Evolutionary conservation across 2,888 invertebrate species (phyloP), one percentile per base, ranked within the genome.

Genomic region (Harmothoe impar): DNA sequence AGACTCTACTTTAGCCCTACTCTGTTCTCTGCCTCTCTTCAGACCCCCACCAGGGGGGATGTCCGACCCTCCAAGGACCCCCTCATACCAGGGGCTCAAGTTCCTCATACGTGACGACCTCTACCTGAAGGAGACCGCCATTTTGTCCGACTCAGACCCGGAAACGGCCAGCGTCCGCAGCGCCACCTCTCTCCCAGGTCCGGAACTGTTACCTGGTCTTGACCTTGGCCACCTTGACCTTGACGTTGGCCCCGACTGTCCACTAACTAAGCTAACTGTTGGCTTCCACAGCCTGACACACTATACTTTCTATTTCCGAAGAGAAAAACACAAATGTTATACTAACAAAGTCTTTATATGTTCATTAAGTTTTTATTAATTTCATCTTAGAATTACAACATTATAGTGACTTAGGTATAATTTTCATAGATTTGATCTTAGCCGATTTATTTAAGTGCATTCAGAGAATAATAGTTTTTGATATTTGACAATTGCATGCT

Each of bases 41-140:
- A 33, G 7, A 85, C 23, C 23, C 31, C 90, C 23, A 31, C 33
- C 56, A 43, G 43, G 43, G 43, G 43, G 43, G 43, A 43, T 43
- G 43, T 17, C 68, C 17, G 89, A 89, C 35, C 68, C 89, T 10
- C 89, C 89, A 15, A 29, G 89, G 35, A 93, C 93, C 15, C 93
- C 93, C 43, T 92, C 93, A 12, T 93, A 93, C 90, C 93, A 92
- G 77, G 93, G 93, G 10, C 91, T 93, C 17, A 91, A 92, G 81
- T 91, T 92, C 88, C 89, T 93, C 15, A 86, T 86, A 52, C 86
- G 86, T 31, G 91, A 78, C 33, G 92, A 91, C 68, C 78, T 92
- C 29, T 90, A 72, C 62, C 91, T 93, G 52, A 90, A 86, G 31
- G 93, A 93, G 88, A 93, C 93, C 1, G 93, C 91, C 68, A 93